Base-by-base conservation (phyloP, 1,140 invertebrate genomes). In the Drosophila sp. region DNA sequence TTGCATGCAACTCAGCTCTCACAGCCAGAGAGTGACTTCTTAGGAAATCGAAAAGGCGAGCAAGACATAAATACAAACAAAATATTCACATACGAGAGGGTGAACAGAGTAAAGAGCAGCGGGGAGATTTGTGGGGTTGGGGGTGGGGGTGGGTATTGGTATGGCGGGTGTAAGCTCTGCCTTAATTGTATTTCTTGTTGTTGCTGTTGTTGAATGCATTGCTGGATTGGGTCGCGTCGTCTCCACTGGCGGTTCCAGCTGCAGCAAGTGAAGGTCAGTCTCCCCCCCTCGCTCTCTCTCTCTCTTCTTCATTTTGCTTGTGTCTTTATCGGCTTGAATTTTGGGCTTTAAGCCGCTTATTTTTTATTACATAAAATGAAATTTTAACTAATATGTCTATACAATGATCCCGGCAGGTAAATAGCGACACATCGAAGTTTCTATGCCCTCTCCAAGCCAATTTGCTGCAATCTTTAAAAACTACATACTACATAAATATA, bases 291-390 rank as follows among this genome's bases (percentile, higher is more conserved):
- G 23, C 25, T 25, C 8, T 25, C 23, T 23, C 23, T 7, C 3
- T n/a, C n/a, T 23, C n/a, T 44, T 44, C n/a, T 8, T 50, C 2
- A 1, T 50, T 47, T 10, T 35, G 8, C 27, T 55, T 40, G 4
- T 38, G 72, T 74, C 58, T 55, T 75, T 25, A 50, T 50, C 44
- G 7, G 6, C 47, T 38, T 10, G 3, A 10, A 7, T 10, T 38
- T 38, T 38, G 10, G 35, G 35, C 10, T 61, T 75, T 75, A 75
- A 75, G 72, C 72, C 7, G 72, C 72, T 75, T 75, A 75, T 61
- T n/a, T n/a, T 3, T 44, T 63, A 64, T 75, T 75, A 68, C 55
- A 75, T 75, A 75, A 74, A 75, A 57, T 47, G 60, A n/a, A 75
- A 56, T 58, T 63, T 65, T n/a, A 72, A 50, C 23, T 62, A 72